These are phyloP conservation scores for western clawed frog (Xenopus tropicalis) DNA, from an alignment of 2,113 vertebrate species.

Conservation along the genomic window UCB_Xtro_10.0 CM004444.2:127865501-127866000, in stretches of 20 bases:
- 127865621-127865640: not conserved
- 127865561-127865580: slow-evolving; percentile 74
- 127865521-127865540: slow-evolving; percentile 73
- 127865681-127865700: not conserved
- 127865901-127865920: slow-evolving; percentile 36
- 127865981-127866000: slow-evolving; percentile 2
- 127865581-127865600: slow-evolving; percentile 43
- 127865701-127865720: not conserved
- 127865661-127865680: not conserved
- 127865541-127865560: slow-evolving; percentile 64
- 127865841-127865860: slow-evolving; percentile 15
- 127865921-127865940: slow-evolving; percentile 37
- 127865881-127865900: slow-evolving; percentile 37
- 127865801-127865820: not conserved
- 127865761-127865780: no score
- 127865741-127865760: not conserved
- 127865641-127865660: not conserved
- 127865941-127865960: slow-evolving; percentile 42
- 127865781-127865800: not conserved
- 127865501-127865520: slow-evolving; percentile 71
- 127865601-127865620: slow-evolving; percentile 17
- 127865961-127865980: slow-evolving; percentile 40
- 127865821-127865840: slow-evolving; percentile 9
- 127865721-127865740: not conserved
- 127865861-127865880: slow-evolving; percentile 42